phyloP scores from a whole-genome alignment of 2,797 vertebrate genomes.

The Macropodus opercularis region DNA sequence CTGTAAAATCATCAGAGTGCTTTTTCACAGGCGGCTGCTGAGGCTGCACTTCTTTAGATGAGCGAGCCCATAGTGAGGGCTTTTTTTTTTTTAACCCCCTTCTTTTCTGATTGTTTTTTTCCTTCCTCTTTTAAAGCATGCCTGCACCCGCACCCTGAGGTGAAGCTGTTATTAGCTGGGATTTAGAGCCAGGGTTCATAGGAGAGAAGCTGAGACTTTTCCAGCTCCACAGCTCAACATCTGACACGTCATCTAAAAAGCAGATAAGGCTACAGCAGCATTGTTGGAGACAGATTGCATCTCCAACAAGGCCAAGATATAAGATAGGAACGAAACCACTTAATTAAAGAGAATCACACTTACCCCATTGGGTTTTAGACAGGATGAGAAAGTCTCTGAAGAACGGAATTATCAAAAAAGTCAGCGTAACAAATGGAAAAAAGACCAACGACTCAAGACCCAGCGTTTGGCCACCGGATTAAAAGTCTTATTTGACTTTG shows the following conservation, averaged over 20 bases:
- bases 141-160: slow-evolving; percentile 33
- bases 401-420: slow-evolving; percentile 14
- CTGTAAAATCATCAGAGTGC: slow-evolving; percentile 64
- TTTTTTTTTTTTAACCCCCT: slow-evolving; percentile 15
- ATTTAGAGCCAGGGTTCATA: slow-evolving; percentile 33
- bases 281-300: slow-evolving; percentile 35
- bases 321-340: slow-evolving; percentile 36
- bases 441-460: neutral
- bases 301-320: slow-evolving; percentile 4
- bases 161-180: slow-evolving; percentile 57
- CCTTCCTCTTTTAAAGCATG: slow-evolving; percentile 37
- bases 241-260: slow-evolving; percentile 39
- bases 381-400: slow-evolving; percentile 2
- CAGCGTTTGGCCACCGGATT: slow-evolving; percentile 18
- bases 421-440: slow-evolving; percentile 9
- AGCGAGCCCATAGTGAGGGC: slow-evolving; percentile 32
- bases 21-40: slow-evolving; percentile 68
- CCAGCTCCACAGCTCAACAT: slow-evolving; percentile 18
- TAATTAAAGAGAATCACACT: slow-evolving; percentile 34
- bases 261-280: slow-evolving; percentile 35
- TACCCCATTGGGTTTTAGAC: slow-evolving; percentile 27
- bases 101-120: slow-evolving; percentile 38
- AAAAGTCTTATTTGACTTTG: slow-evolving; percentile 53
- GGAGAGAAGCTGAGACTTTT: slow-evolving; percentile 18
- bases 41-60: slow-evolving; percentile 71